Conservation (phyloP, 1,140 invertebrate species). For the Panagrolaimus sp. region DNA sequence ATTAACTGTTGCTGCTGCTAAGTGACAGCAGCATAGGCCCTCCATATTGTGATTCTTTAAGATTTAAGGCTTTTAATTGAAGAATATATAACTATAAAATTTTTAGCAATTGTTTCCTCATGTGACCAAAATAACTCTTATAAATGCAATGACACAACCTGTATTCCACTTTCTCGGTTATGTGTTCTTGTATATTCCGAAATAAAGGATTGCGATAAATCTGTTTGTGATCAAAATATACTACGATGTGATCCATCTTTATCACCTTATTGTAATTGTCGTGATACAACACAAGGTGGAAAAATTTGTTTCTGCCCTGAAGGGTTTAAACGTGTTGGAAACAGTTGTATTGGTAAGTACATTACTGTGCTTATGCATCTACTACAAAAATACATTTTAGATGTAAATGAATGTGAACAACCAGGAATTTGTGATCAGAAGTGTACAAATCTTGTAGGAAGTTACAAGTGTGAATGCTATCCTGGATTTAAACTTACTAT, state of each 20-base stretch:
- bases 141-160: conserved; percentile 36
- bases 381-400: conserved; percentile 62
- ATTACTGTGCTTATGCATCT: background rate
- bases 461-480: conserved; percentile 82
- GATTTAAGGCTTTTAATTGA: no score
- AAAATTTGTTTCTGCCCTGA: conserved; percentile 30
- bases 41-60: no score
- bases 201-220: conserved; percentile 20
- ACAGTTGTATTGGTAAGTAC: conserved; percentile 39
- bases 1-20: no score
- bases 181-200: conserved; percentile 28
- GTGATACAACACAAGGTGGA: conserved; percentile 19
- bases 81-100: background rate
- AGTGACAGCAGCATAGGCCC: no score
- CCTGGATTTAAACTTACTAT: conserved; percentile 78
- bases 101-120: background rate
- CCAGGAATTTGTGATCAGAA: conserved; percentile 74
- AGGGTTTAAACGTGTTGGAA: conserved; percentile 21
- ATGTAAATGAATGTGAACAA: conserved; percentile 81
- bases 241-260: background rate
- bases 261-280: conserved; percentile 34
- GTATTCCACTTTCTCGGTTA: conserved; percentile 37
- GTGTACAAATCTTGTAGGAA: conserved; percentile 73
- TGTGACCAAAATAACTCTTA: conserved; percentile 46
- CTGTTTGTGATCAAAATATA: conserved; percentile 20